Conservation (phyloP, 2,888 invertebrate species). For the Mellilla xanthometata region DNA sequence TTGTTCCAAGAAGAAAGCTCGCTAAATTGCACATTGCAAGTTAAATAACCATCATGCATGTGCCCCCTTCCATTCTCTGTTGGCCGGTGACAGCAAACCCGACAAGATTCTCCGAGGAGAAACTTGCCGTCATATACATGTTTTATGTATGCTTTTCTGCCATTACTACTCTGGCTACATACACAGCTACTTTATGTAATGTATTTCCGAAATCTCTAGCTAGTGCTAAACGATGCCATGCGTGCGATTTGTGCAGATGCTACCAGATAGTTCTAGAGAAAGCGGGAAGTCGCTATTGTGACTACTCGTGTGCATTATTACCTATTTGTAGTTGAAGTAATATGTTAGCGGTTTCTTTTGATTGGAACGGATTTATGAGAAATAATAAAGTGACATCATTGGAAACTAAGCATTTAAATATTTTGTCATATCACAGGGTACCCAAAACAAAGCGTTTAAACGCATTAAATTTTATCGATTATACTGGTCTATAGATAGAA, state of each 20-base stretch:
- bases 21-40: neutral
- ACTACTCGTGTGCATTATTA: constrained; percentile 25
- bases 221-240: constrained; percentile 21
- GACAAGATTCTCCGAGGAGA: constrained; percentile 66
- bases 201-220: constrained; percentile 28
- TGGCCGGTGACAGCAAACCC: constrained; percentile 44
- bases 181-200: constrained; percentile 37
- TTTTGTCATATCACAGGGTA: too few relatives aligned
- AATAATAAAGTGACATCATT: constrained; percentile 7
- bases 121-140: constrained; percentile 52
- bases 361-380: constrained; percentile 15
- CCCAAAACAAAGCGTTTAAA: too few relatives aligned
- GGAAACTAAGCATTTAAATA: too few relatives aligned
- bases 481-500: too few relatives aligned
- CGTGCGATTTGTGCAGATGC: constrained; percentile 32
- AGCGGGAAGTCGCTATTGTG: constrained; percentile 29
- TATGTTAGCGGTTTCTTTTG: constrained; percentile 27
- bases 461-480: too few relatives aligned
- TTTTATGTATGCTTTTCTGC: constrained; percentile 63
- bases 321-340: too few relatives aligned
- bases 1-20: neutral
- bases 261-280: constrained; percentile 31
- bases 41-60: constrained; percentile 27
- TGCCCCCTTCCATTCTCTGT: constrained; percentile 21
- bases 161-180: constrained; percentile 29